phyloP scores from a whole-genome alignment of 35 echinoderm and acorn worm genomes.

The Heliocidaris erythrogramma region DNA sequence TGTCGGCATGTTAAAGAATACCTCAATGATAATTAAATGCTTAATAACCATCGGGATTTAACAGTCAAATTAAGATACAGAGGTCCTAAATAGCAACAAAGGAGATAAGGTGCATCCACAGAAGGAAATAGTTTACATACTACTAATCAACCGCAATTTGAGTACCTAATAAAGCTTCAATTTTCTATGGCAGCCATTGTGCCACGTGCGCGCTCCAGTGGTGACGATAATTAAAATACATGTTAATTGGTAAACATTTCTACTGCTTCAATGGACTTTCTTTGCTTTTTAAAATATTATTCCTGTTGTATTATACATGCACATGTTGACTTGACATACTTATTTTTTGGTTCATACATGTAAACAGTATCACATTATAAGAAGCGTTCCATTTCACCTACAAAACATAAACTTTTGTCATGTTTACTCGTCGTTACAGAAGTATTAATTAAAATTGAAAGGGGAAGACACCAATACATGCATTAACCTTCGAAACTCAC shows the following conservation, averaged over 20 bases:
- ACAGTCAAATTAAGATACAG: conserved; percentile 15
- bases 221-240: conserved; percentile 32
- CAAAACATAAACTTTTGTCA: neutral
- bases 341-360: neutral
- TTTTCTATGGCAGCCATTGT: neutral
- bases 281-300: neutral
- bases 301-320: neutral
- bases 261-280: neutral
- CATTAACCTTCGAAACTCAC: no score
- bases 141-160: conserved; percentile 21
- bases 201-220: neutral
- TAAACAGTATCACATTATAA: neutral
- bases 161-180: neutral
- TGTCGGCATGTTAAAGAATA: neutral
- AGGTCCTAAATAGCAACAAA: neutral
- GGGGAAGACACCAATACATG: no score
- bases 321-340: neutral
- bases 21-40: conserved; percentile 1
- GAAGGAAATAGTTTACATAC: conserved; percentile 19
- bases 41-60: neutral
- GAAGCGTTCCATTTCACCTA: neutral
- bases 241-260: conserved; percentile 34
- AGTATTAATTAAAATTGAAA: no score
- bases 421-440: no score
- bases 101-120: neutral